These are phyloP conservation scores for Ferdinandea cuprea DNA, from an alignment of 2,888 invertebrate species.

Conservation along the genomic window DNA sequence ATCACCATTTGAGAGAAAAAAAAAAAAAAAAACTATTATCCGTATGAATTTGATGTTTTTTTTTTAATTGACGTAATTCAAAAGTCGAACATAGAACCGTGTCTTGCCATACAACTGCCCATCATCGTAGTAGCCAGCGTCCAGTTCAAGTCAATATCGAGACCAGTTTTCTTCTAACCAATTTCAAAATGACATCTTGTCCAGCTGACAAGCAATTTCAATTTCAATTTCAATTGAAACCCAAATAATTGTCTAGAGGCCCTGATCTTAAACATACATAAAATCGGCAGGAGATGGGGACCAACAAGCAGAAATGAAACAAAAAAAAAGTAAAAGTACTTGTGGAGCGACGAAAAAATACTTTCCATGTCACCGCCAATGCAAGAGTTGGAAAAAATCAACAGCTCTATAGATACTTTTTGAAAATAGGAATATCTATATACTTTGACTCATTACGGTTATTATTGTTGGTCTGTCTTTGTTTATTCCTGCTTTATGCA, in stretches of 20 bases:
- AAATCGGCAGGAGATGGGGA: background rate
- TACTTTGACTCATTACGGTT: slow-evolving; percentile 68
- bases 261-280: slow-evolving; percentile 31
- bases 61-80: slow-evolving; percentile 58
- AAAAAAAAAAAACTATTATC: background rate
- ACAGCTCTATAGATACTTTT: slow-evolving; percentile 40
- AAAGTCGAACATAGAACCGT: slow-evolving; percentile 30
- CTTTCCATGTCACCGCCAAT: slow-evolving; percentile 41
- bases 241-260: slow-evolving; percentile 27
- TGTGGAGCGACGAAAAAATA: slow-evolving; percentile 14
- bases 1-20: no score
- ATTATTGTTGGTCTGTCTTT: slow-evolving; percentile 55
- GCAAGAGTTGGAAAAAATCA: slow-evolving; percentile 34
- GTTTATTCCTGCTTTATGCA: slow-evolving; percentile 36
- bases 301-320: background rate
- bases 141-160: no score
- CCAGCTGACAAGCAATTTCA: slow-evolving; percentile 1
- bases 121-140: slow-evolving; percentile 20
- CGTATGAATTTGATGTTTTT: background rate
- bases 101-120: slow-evolving; percentile 22
- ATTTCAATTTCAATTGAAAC: slow-evolving; percentile 1
- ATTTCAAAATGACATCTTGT: slow-evolving; percentile 41
- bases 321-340: slow-evolving; percentile 42
- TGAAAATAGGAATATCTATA: slow-evolving; percentile 7
- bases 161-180: slow-evolving; percentile 26